Evolutionary conservation across 2,797 vertebrate genomes (phyloP).

Genomic region (Molossus alvarezi): DNA sequence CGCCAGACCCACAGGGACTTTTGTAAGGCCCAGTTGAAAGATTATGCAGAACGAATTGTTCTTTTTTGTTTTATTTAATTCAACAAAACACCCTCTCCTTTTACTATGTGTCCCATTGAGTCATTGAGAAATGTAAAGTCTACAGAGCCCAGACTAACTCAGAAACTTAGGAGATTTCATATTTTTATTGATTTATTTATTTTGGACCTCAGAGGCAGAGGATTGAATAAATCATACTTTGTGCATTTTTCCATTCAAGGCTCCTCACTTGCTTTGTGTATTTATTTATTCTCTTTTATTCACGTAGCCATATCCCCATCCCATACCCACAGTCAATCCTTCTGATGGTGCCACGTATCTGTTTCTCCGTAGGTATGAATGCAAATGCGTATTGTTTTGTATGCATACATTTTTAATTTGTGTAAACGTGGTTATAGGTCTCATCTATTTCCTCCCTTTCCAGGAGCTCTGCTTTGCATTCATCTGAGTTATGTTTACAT

Average conservation of each 20-base stretch:
- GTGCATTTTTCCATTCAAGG: constrained; percentile 9
- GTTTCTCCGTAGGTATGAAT: constrained; percentile 56
- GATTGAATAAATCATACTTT: constrained; percentile 8
- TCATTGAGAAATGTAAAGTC: not conserved
- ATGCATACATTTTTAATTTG: constrained; percentile 61
- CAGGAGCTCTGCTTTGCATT: not conserved
- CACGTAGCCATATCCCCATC: not conserved
- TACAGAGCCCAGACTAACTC: not conserved
- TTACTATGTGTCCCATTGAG: not conserved
- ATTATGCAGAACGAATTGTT: not conserved
- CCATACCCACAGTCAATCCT: not conserved
- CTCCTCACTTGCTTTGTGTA: not conserved
- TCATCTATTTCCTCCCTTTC: not conserved
- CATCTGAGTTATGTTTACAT: not conserved
- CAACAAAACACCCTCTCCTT: not conserved
- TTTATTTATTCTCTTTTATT: constrained; percentile 45
- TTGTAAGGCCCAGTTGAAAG: not conserved
- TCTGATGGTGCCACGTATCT: constrained; percentile 25
- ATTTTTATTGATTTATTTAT: constrained; percentile 53
- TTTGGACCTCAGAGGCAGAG: constrained; percentile 20
- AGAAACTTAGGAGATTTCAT: not conserved
- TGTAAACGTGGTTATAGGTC: constrained; percentile 47
- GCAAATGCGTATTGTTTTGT: constrained; percentile 43
- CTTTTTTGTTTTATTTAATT: not conserved
- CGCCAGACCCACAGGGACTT: not conserved